These are phyloP conservation scores for Octomys mimax DNA, from an alignment of 2,797 vertebrate genomes.

Conservation along the genomic window DNA sequence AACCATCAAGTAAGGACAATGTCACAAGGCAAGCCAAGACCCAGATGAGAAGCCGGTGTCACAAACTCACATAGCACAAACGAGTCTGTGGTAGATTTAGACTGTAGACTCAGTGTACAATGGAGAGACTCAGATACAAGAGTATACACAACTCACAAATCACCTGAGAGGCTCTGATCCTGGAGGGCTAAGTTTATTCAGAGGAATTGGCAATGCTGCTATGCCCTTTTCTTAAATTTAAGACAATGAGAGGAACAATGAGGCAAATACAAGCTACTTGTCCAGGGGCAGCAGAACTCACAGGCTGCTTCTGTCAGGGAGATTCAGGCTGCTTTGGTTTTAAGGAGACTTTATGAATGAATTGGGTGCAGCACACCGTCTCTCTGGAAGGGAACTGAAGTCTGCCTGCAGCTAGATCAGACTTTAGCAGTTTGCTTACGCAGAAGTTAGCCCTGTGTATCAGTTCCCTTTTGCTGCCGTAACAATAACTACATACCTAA, in stretches of 20 bases:
- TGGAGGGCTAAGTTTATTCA: background rate
- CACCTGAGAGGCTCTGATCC: background rate
- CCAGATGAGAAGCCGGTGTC: background rate
- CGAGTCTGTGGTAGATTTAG: background rate
- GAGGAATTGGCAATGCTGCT: background rate
- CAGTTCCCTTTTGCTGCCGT: background rate
- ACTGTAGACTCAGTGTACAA: background rate
- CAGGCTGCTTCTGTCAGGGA: background rate
- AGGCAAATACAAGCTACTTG: background rate
- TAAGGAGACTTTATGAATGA: background rate
- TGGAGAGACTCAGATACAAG: background rate
- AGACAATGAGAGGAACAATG: background rate
- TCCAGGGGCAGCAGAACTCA: background rate
- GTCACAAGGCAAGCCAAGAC: background rate
- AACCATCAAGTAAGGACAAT: background rate
- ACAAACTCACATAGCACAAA: background rate
- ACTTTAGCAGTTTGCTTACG: background rate
- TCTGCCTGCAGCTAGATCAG: background rate
- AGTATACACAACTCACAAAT: background rate
- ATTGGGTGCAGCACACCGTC: background rate
- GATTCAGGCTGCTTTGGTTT: background rate
- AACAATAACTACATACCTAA: background rate
- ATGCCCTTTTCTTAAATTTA: background rate
- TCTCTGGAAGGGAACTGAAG: background rate
- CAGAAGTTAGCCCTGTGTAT: background rate